Base-by-base conservation (phyloP, 2,888 invertebrate genomes). In the Sceliomorpha sp. region DNA sequence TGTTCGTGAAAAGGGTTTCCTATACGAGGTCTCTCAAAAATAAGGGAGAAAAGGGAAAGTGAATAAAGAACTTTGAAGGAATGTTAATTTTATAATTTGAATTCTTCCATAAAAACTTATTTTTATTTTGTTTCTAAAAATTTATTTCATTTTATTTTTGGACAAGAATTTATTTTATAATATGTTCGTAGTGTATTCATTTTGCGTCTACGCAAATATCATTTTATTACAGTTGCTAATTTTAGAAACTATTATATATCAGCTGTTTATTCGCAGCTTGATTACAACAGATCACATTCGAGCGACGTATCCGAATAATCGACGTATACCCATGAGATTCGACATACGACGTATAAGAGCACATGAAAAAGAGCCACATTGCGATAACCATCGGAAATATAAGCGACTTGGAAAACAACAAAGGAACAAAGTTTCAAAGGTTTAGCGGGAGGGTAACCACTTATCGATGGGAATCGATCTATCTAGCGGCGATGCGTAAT, bases 1-100 rank as follows among this genome's bases (percentile, higher is more conserved):
- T 32, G 42, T 34, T 42, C 42, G 45, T 56, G 40, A 70, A 70
- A 68, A 50, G 70, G 73, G 70, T 70, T 70, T 64, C 47, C 44
- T 55, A n/a, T 60, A 48, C 50, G 37, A 27, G 31, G 20, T n/a
- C n/a, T n/a, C n/a, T n/a, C n/a, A 47, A 67, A 63, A 40, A 48
- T 17, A 62, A 31, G 12, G 27, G 40, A 56, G 58, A 62, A 47
- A 51, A 53, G 12, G 15, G 48, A 51, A 59, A 29, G 29, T 29
- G 8, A 29, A 29, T 3, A 3, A 8, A 29, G 29, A 8, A 29
- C 9, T 3, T 20, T 20, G 29, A 29, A 29, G n/a, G 4, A 29
- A n/a, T 29, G 29, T 29, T 29, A n/a, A n/a, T n/a, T n/a, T n/a
- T n/a, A n/a, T n/a, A n/a, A n/a, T n/a, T n/a, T n/a, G n/a, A n/a